Base-by-base conservation (phyloP, 2,888 invertebrate genomes). In the Xestia sexstrigata region DNA sequence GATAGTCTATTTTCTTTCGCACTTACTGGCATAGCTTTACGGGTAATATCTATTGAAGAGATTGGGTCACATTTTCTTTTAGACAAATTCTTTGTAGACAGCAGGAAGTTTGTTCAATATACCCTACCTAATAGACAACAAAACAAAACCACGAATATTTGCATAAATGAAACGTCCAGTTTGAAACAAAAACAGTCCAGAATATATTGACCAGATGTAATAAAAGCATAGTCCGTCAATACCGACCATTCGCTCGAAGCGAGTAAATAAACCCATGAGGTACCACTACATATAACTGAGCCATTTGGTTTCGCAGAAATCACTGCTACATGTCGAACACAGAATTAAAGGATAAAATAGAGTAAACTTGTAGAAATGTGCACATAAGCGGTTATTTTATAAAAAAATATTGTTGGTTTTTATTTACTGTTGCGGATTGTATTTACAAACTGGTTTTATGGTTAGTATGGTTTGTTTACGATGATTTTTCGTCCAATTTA, bases 1-100 rank as follows among this genome's bases (percentile, higher is more conserved):
- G 86, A 83, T 74, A 78, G 87, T 75, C 63, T 73, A 86, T 83
- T 86, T 83, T 87, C 76, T 85, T 78, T 78, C 63, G 74, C 76
- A 76, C 76, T 76, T 86, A 74, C 84, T 62, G 69, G 58, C 52
- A 70, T 71, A 52, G 49, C 65, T 45, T 86, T 72, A 69, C 69
- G 49, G 49, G 79, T 86, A 77, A 83, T 86, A 82, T 45, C 65
- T 72, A 72, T 76, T 70, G 71, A 82, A 42, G 62, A 63, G 62
- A 49, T 62, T 52, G 47, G 47, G 83, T 47, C 35, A 55, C 3
- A 63, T 83, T 55, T 83, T 83, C 15, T 65, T 42, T 68, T 5
- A 15, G 4, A 62, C 0, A 49, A 45, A 58, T 39, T 78, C 3
- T 60, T 39, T 60, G n/a, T 30, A 35, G 15, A 11, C 0, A 8